phyloP scores from a whole-genome alignment of 2,113 vertebrate genomes.

The Phasianus colchicus region DNA sequence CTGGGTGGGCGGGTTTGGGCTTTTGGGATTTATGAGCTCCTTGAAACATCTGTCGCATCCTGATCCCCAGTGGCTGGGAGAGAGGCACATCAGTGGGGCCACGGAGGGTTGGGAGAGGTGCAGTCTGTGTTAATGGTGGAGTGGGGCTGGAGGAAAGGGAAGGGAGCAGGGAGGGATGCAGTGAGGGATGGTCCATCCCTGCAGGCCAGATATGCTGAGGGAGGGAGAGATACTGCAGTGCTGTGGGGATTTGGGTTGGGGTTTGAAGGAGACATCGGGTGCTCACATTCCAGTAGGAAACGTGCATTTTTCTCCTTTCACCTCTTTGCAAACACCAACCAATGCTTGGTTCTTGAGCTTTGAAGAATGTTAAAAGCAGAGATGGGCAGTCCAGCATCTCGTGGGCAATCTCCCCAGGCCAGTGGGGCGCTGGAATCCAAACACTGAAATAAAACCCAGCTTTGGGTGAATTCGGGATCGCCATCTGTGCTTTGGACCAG shows the following conservation, averaged over 20 bases:
- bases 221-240: not conserved
- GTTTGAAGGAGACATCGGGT: not conserved
- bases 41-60: constrained; percentile 77
- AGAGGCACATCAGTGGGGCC: not conserved
- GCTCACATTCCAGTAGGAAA: not conserved
- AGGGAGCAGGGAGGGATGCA: not conserved
- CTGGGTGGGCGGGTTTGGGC: constrained; percentile 71
- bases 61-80: constrained; percentile 36
- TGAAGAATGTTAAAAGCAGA: not conserved
- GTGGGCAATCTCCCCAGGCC: not conserved
- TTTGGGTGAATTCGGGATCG: fast-evolving
- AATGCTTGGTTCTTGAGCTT: not conserved
- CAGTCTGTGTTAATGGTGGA: not conserved
- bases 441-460: fast-evolving
- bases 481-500: fast-evolving
- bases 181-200: not conserved
- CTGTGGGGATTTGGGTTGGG: fast-evolving
- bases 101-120: not conserved
- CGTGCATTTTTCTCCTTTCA: not conserved
- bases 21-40: constrained; percentile 66
- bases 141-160: not conserved
- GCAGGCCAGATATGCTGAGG: not conserved
- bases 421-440: not conserved
- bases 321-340: not conserved
- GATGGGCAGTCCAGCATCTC: not conserved